Conservation (phyloP, 2,113 vertebrate genomes). For the Catharus minimus region DNA sequence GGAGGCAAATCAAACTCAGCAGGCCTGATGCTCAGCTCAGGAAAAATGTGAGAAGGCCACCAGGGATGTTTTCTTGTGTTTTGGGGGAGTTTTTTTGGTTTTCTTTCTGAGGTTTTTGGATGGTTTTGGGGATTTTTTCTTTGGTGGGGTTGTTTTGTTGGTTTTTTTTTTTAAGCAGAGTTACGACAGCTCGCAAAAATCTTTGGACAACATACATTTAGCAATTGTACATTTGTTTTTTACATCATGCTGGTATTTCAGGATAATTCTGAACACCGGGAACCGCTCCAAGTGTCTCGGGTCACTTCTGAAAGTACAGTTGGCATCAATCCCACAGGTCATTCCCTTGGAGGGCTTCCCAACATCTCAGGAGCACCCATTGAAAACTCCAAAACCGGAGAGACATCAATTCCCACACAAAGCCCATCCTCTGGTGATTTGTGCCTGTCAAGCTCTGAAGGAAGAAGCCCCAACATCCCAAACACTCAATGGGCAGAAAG, state of each 20-base stretch:
- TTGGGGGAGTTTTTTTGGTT: background rate
- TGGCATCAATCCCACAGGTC: slow-evolving; percentile 52
- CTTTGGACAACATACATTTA: slow-evolving; percentile 35
- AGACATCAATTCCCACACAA: background rate
- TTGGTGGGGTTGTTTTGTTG: too few relatives aligned
- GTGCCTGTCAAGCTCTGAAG: background rate
- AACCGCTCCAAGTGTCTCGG: slow-evolving; percentile 12
- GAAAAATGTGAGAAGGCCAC: background rate
- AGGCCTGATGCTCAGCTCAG: background rate
- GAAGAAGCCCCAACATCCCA: background rate
- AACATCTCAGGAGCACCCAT: background rate
- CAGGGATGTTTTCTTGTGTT: background rate
- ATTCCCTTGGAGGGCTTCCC: slow-evolving; percentile 46
- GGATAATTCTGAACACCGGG: background rate
- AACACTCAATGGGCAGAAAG: background rate
- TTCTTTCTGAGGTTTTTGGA: background rate
- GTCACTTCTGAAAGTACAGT: slow-evolving; percentile 55
- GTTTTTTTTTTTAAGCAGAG: background rate
- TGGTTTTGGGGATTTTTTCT: too few relatives aligned
- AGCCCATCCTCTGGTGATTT: background rate
- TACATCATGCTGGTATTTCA: slow-evolving; percentile 41
- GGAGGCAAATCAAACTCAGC: background rate
- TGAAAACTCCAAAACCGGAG: background rate
- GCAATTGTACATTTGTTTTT: slow-evolving; percentile 52
- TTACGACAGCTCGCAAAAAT: background rate